phyloP scores from a whole-genome alignment of 2,888 invertebrate genomes.

The Muscina levida region DNA sequence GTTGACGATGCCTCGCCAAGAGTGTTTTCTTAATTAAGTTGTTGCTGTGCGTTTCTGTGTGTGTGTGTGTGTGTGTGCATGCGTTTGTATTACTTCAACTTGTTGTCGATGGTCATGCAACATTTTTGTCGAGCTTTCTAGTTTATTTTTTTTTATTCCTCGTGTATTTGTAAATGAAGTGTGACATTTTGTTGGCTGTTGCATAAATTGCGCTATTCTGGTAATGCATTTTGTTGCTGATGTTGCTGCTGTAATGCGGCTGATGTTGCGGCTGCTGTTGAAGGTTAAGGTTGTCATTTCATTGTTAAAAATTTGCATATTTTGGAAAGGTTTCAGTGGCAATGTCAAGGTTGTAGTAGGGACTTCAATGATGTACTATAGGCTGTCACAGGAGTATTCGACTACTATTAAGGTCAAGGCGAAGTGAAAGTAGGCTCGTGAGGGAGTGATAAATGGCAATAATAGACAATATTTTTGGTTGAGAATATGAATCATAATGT shows the following conservation, averaged over 20 bases:
- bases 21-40: constrained; percentile 64
- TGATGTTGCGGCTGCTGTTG: not conserved
- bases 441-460: too few species aligned
- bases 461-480: too few species aligned
- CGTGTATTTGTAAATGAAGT: constrained; percentile 60
- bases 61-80: constrained; percentile 4
- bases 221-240: not conserved
- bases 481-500: too few species aligned
- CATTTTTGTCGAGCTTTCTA: constrained; percentile 41
- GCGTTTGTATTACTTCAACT: constrained; percentile 22
- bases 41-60: constrained; percentile 43
- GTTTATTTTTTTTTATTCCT: constrained; percentile 20
- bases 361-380: too few species aligned
- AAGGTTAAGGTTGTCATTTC: constrained; percentile 16
- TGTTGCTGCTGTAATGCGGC: constrained; percentile 13
- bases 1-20: not conserved
- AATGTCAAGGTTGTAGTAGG: not conserved
- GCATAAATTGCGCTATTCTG: constrained; percentile 32
- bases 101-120: constrained; percentile 38
- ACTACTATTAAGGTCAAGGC: constrained; percentile 37
- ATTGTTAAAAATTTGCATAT: constrained; percentile 56
- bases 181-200: constrained; percentile 57
- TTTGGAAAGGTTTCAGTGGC: constrained; percentile 9
- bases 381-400: too few species aligned
- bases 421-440: constrained; percentile 1